Conservation (phyloP, 2,888 invertebrate genomes). For the Aphelenchoides bicaudatus region DNA sequence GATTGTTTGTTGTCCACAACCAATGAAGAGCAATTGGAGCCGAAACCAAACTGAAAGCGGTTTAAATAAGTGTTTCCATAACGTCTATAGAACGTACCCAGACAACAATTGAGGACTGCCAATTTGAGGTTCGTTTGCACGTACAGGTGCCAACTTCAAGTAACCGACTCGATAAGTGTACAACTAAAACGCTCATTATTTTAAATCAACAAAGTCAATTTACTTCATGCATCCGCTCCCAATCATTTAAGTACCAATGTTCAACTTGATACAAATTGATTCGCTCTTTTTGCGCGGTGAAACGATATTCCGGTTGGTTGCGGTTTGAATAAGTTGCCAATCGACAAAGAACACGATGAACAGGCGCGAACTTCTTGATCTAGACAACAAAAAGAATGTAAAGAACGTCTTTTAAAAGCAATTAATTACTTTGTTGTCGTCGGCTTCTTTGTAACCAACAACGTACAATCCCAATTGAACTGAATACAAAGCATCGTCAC, state of each 20-base stretch:
- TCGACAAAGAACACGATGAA: conserved; percentile 55
- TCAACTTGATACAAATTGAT: conserved; percentile 56
- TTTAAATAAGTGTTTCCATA: background rate
- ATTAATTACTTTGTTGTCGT: conserved; percentile 46
- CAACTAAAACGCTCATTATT: too few species aligned
- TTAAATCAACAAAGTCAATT: too few species aligned
- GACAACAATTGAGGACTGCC: conserved; percentile 42
- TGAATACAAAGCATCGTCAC: conserved; percentile 53
- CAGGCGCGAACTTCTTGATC: conserved; percentile 59
- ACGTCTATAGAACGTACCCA: conserved; percentile 33
- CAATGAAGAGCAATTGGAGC: conserved; percentile 60
- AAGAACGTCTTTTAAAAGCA: background rate
- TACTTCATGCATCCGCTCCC: conserved; percentile 56
- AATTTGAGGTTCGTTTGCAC: conserved; percentile 42
- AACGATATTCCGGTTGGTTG: conserved; percentile 51
- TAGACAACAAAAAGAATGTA: conserved; percentile 23
- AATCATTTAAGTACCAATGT: conserved; percentile 57
- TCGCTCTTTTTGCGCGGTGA: conserved; percentile 56
- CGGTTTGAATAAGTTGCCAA: conserved; percentile 53
- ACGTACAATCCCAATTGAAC: conserved; percentile 59
- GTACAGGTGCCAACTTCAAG: conserved; percentile 56
- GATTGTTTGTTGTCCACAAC: conserved; percentile 55
- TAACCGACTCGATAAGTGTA: conserved; percentile 59
- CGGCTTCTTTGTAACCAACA: conserved; percentile 56
- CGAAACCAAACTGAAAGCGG: conserved; percentile 46